Conservation (phyloP, 1,140 invertebrate genomes). For the Helicorthomorpha holstii region DNA sequence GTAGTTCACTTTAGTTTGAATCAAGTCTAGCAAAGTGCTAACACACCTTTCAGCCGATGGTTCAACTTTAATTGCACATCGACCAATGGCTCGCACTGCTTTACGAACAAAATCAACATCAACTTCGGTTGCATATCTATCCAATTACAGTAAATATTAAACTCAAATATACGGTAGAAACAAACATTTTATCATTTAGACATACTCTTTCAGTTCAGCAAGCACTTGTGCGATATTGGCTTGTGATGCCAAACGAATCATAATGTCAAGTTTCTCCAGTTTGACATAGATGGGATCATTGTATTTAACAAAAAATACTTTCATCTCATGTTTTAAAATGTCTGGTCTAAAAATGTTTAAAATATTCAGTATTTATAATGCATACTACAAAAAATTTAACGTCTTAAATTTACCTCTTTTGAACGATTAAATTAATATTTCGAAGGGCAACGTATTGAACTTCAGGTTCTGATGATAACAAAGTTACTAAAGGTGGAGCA, state of each 20-base stretch:
- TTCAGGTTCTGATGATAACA: conserved; percentile 95
- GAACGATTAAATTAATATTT: conserved; percentile 98
- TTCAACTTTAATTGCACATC: conserved; percentile 99
- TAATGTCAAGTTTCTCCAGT: conserved; percentile 97
- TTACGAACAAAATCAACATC: conserved; percentile 99
- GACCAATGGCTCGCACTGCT: conserved; percentile 91
- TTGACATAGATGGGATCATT: conserved; percentile 99
- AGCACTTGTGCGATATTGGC: conserved; percentile 97
- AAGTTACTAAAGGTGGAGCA: conserved; percentile 94
- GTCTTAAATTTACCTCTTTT: conserved; percentile 48
- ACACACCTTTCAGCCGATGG: conserved; percentile 96
- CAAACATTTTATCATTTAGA: conserved; percentile 6
- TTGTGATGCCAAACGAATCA: conserved; percentile 96
- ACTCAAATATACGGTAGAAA: neutral
- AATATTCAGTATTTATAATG: neutral
- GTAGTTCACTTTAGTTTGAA: conserved; percentile 99
- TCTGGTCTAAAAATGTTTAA: conserved; percentile 47
- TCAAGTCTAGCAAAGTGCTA: conserved; percentile 93
- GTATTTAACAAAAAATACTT: conserved; percentile 99
- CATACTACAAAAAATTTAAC: no score
- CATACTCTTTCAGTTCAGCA: conserved; percentile 92
- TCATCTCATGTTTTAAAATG: conserved; percentile 99
- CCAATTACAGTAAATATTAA: conserved; percentile 7
- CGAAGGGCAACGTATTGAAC: conserved; percentile 96
- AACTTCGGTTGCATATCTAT: conserved; percentile 83